Conservation (phyloP, 2,113 vertebrate genomes). For the Lichenostomus cassidix region DNA sequence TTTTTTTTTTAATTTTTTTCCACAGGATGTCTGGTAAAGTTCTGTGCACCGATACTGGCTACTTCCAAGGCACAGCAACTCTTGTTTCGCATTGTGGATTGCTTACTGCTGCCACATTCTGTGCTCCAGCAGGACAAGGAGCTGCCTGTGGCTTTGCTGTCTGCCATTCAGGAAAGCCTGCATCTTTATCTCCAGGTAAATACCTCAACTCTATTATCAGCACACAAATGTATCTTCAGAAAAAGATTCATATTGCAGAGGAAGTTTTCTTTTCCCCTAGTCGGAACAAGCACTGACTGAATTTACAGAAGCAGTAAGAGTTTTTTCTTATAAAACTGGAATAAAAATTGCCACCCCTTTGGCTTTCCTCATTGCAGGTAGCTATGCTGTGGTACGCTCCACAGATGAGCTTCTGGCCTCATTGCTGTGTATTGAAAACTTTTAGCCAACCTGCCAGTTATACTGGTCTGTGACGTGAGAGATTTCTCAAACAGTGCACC, state of each 20-base stretch:
- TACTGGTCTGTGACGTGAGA: not conserved
- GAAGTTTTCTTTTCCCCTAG: not conserved
- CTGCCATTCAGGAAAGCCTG: constrained; percentile 86
- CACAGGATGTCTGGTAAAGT: constrained; percentile 90
- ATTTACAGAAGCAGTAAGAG: not conserved
- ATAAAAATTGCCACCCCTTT: not conserved
- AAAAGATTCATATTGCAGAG: not conserved
- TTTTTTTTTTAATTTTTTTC: not conserved
- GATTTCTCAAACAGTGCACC: not conserved
- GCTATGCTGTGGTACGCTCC: not conserved
- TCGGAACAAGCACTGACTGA: not conserved
- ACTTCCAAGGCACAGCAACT: constrained; percentile 92
- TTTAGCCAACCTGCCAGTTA: not conserved
- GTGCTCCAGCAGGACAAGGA: constrained; percentile 90
- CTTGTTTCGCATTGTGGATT: constrained; percentile 90
- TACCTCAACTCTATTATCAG: not conserved
- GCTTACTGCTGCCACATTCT: constrained; percentile 86
- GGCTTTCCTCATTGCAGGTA: not conserved
- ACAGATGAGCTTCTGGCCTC: not conserved
- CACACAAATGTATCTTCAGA: not conserved
- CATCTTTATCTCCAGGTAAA: constrained; percentile 92
- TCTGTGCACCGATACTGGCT: constrained; percentile 91
- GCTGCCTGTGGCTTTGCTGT: constrained; percentile 74
- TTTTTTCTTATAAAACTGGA: not conserved
- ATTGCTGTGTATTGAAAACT: not conserved